Evolutionary conservation across 2,888 invertebrate genomes (phyloP).

Genomic region (Melangyna quadrimaculata): DNA sequence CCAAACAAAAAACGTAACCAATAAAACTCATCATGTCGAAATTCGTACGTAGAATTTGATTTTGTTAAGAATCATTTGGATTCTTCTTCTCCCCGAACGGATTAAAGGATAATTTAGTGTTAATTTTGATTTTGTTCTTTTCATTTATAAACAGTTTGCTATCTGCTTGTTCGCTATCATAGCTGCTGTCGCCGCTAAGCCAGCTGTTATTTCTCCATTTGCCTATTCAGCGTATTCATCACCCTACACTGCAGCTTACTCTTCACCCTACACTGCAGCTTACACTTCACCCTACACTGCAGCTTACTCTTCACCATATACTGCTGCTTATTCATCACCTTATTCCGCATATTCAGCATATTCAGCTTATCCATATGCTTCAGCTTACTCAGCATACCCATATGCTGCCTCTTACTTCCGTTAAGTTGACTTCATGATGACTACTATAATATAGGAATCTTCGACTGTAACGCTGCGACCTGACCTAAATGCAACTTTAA

Average conservation of each 20-base stretch:
- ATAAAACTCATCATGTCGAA: slow-evolving; percentile 65
- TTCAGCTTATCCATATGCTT: slow-evolving; percentile 74
- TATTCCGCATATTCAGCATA: slow-evolving; percentile 67
- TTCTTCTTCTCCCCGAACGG: not conserved
- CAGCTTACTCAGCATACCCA: slow-evolving; percentile 77
- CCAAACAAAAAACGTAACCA: slow-evolving; percentile 13
- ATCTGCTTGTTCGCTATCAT: slow-evolving; percentile 80
- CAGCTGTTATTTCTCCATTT: slow-evolving; percentile 77
- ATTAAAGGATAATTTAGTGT: not conserved
- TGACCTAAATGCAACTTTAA: slow-evolving; percentile 40
- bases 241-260: slow-evolving; percentile 66
- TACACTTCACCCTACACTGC: slow-evolving; percentile 74
- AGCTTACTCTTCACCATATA: slow-evolving; percentile 73
- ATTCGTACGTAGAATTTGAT: slow-evolving; percentile 58
- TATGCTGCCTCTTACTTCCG: slow-evolving; percentile 78
- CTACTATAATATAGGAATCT: not conserved
- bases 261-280: slow-evolving; percentile 75
- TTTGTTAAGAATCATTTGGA: not conserved
- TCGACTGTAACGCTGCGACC: slow-evolving; percentile 44
- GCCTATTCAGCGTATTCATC: slow-evolving; percentile 77
- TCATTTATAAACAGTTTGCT: slow-evolving; percentile 75
- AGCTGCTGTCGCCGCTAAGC: slow-evolving; percentile 80
- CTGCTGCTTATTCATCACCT: slow-evolving; percentile 77
- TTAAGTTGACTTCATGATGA: slow-evolving; percentile 74
- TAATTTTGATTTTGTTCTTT: not conserved